These are phyloP conservation scores for Dysidea cf. avara DNA, from an alignment of 37 sponge, comb jelly and placozoan genomes.

Conservation along the genomic window DNA sequence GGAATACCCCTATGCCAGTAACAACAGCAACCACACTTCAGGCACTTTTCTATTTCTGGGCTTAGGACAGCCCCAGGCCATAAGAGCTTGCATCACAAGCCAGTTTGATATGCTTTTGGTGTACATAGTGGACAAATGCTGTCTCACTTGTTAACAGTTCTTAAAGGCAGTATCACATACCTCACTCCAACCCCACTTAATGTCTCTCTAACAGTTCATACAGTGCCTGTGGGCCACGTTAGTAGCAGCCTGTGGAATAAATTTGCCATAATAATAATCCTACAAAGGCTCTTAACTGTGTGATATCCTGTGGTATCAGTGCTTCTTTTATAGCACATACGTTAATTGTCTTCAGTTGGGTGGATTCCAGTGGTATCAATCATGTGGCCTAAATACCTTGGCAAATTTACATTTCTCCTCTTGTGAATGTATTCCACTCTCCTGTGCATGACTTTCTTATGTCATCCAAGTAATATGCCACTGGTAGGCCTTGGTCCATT, in stretches of 20 bases:
- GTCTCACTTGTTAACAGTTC: conserved; percentile 1
- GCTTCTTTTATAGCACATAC: conserved; percentile 12
- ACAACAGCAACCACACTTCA: background rate
- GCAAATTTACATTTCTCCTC: conserved; percentile 12
- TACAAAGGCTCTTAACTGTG: conserved; percentile 18
- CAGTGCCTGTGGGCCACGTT: too few relatives aligned
- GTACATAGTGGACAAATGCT: conserved; percentile 23
- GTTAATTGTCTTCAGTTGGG: background rate
- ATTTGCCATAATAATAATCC: conserved; percentile 32
- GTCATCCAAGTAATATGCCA: conserved; percentile 19
- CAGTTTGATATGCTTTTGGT: background rate
- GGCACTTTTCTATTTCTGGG: conserved; percentile 6
- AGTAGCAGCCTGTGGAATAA: too few relatives aligned
- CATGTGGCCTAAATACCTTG: background rate
- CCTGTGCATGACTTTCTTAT: conserved; percentile 1
- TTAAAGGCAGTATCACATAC: conserved; percentile 13
- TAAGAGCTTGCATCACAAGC: conserved; percentile 14
- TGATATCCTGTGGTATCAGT: conserved; percentile 13
- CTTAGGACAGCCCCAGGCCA: conserved; percentile 18
- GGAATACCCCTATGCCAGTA: too few relatives aligned
- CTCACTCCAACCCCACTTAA: conserved; percentile 5
- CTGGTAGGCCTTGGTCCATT: conserved; percentile 2
- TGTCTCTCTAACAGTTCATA: background rate
- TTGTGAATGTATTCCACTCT: background rate
- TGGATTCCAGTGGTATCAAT: conserved; percentile 10